Conservation (phyloP, 2,113 vertebrate genomes). For the Vulpes lagopus region DNA sequence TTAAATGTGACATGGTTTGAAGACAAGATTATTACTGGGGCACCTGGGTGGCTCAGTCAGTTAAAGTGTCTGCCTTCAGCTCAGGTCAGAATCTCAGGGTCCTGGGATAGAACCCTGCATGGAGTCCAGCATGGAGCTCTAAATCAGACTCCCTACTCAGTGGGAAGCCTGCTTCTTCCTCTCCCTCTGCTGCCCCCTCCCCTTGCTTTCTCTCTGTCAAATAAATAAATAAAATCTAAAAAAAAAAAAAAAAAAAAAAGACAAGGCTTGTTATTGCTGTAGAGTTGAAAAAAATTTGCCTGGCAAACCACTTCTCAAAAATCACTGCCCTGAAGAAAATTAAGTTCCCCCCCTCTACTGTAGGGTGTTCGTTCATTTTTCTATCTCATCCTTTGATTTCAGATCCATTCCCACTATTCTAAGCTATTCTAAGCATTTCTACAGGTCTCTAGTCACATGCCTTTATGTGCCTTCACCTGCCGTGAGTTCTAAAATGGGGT, state of each 20-base stretch:
- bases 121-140: too few species aligned
- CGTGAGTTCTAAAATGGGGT: neutral
- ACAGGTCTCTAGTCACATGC: neutral
- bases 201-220: too few species aligned
- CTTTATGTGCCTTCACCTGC: neutral
- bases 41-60: too few species aligned
- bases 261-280: neutral
- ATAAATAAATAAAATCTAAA: too few species aligned
- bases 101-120: too few species aligned
- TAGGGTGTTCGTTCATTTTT: neutral
- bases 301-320: neutral
- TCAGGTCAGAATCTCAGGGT: too few species aligned
- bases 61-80: too few species aligned
- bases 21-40: neutral
- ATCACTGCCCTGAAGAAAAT: neutral
- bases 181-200: too few species aligned
- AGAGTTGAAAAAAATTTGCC: neutral
- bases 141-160: too few species aligned
- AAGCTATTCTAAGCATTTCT: neutral
- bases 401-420: neutral
- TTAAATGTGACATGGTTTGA: neutral
- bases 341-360: neutral
- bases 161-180: too few species aligned
- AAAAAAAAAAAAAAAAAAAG: neutral
- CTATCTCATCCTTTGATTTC: neutral